Conservation (phyloP, 2,888 invertebrate species). For the Aleiodes alternator region DNA sequence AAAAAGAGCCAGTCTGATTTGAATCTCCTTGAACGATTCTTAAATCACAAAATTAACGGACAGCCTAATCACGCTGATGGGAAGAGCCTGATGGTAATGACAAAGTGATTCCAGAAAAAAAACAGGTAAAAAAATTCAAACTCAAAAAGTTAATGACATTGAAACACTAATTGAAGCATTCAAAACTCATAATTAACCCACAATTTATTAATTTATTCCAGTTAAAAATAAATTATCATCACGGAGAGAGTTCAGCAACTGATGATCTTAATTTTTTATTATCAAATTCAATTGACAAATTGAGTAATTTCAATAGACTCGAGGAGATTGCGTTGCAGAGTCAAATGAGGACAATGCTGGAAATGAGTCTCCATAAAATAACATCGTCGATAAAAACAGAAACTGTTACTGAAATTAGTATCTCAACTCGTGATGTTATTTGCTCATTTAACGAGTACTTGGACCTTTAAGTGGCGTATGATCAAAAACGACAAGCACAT, state of each 20-base stretch:
- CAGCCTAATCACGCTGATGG: not conserved
- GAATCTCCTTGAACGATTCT: not conserved
- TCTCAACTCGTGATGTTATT: conserved; percentile 72
- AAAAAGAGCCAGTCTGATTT: conserved; percentile 16
- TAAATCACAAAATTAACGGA: no score
- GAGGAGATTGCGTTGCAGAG: conserved; percentile 70
- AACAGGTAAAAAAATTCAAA: conserved; percentile 66
- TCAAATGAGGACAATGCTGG: conserved; percentile 72
- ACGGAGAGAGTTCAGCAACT: conserved; percentile 56
- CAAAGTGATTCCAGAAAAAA: not conserved
- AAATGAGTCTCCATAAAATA: conserved; percentile 74
- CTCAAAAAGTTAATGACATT: conserved; percentile 73
- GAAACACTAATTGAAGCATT: conserved; percentile 71
- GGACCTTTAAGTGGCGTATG: conserved; percentile 78
- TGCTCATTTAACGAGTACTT: conserved; percentile 73
- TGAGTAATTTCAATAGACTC: conserved; percentile 67
- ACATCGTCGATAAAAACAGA: conserved; percentile 74
- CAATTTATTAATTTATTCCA: conserved; percentile 62
- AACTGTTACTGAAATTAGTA: conserved; percentile 73
- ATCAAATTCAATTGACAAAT: conserved; percentile 66
- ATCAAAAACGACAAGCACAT: conserved; percentile 82
- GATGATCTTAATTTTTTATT: conserved; percentile 63
- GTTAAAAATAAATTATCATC: conserved; percentile 53
- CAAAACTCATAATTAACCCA: conserved; percentile 48
- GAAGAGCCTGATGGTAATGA: not conserved